Evolutionary conservation across 2,888 invertebrate species (phyloP), one percentile per base, ranked within the genome.

Genomic region (Pyrrhosoma nymphula): DNA sequence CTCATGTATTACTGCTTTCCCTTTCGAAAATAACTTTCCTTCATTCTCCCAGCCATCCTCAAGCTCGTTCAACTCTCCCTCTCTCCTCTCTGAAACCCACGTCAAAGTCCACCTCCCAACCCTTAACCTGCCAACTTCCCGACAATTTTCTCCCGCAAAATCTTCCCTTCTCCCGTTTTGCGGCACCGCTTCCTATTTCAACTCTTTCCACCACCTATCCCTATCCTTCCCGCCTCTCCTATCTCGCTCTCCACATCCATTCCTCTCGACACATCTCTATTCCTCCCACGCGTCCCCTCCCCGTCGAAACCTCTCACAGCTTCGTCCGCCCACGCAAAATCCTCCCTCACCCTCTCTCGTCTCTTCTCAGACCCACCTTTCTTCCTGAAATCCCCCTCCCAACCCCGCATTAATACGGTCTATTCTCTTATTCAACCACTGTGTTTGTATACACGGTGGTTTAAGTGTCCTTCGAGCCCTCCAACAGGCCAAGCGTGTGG

Each of bases 351-450:
- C 8, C 26, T 8, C 8, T 47, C n/a, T 20, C 63, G 8, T 23
- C 8, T 23, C 63, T 18, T 23, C 56, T 16, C 56, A 56, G 16
- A 56, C 16, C 63, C 63, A 23, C 63, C n/a, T n/a, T 26, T 8
- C 23, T 12, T 26, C 69, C 69, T n/a, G 1, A 47, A 47, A 2
- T 47, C 47, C 47, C 47, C 47, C 8, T 47, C 8, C 47, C 47
- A 69, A 8, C 69, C 69, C 69, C n/a, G 69, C n/a, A n/a, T 69
- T 69, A 69, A 69, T 23, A 69, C n/a, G 26, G 26, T 26, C 69
- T 69, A 26, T 69, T 69, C 69, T 69, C 69, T 69, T 69, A 69
- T 26, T 69, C 69, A 69, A 69, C 69, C 69, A 69, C 69, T 69
- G 47, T 4, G 47, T n/a, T n/a, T 47, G 69, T 69, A 69, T 69